A percentile compares a stretch with the other conserved stretches of the same genome.
Evolutionary conservation across 2,113 vertebrate species (phyloP).

Genomic region (Orientallactaga bullata): DNA sequence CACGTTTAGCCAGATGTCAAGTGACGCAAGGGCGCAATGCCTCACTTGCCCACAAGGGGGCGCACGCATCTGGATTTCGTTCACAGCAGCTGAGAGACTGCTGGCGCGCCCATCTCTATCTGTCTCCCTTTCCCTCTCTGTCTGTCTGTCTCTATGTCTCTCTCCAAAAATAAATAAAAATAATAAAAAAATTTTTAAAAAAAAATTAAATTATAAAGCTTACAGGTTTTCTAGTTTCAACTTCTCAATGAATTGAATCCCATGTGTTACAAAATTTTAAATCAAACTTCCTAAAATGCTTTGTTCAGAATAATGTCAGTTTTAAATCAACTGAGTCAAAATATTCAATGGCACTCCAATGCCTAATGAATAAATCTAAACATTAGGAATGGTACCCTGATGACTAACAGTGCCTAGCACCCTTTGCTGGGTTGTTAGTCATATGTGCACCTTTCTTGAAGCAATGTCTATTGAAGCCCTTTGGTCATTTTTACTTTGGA

Average conservation of each 20-base stretch:
- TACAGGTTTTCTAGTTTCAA: background rate
- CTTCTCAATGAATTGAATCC: background rate
- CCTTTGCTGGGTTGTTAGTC: conserved; percentile 4
- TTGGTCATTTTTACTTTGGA: conserved; percentile 21
- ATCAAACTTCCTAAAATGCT: conserved; percentile 27
- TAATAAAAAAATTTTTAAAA: too few species aligned
- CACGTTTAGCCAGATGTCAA: too few species aligned
- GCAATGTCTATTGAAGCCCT: conserved; percentile 21
- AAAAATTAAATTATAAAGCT: conserved; percentile 31
- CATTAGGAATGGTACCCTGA: background rate
- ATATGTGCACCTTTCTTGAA: background rate
- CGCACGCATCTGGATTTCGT: too few species aligned
- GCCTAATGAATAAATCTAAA: conserved; percentile 41
- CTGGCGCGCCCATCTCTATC: too few species aligned
- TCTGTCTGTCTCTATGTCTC: too few species aligned
- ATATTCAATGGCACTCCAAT: conserved; percentile 4
- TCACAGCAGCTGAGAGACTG: too few species aligned
- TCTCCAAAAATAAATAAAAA: too few species aligned
- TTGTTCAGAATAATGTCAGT: background rate
- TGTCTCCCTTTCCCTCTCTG: too few species aligned
- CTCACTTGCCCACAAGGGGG: too few species aligned
- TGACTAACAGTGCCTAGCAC: background rate
- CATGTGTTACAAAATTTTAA: background rate
- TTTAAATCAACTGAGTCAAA: conserved; percentile 1
- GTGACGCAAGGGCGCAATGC: too few species aligned